Evolutionary conservation across 2,888 invertebrate genomes (phyloP), one percentile per base, ranked within the genome.

Genomic region (Microchrysa polita): DNA sequence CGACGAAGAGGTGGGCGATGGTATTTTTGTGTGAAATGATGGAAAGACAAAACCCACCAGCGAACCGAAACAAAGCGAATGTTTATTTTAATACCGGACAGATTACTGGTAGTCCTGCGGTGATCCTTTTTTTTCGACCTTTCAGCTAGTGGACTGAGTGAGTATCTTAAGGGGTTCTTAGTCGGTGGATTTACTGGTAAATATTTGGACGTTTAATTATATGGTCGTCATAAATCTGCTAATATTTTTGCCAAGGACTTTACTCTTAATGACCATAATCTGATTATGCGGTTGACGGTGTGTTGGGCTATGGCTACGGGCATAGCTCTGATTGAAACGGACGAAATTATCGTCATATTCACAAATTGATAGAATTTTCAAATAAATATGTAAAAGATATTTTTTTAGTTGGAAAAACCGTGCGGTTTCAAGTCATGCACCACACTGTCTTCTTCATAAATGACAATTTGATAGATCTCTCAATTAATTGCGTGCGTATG

Each of bases 131-230:
- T 34, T 34, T 7, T 34, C 27, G 57, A 42, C n/a, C n/a, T n/a
- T n/a, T n/a, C n/a, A n/a, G n/a, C n/a, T n/a, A 69, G 16, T 16
- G 27, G 16, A 40, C 57, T 12, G n/a, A 23, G 12, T 12, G 40
- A 63, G n/a, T 63, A 40, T 16, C 12, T 63, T 40, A 63, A 63
- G 40, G 61, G 18, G 61, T 42, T 63, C 23, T 69, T 69, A 69
- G 23, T 27, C 55, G 55, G 57, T 42, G 42, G 57, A 69, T 69
- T 69, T 55, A 40, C 34, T 69, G 52, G 69, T 69, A 69, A 69
- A 69, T 69, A 69, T 69, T 69, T 69, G 55, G 69, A 69, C 20
- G 42, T 57, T 69, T 55, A 69, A 69, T 69, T 69, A 69, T 69
- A 69, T 69, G 69, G 42, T 55, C 18, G 57, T 69, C 57, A 40